phyloP scores from a whole-genome alignment of 1,140 invertebrate species.

The Zaprionus ghesquierei region DNA sequence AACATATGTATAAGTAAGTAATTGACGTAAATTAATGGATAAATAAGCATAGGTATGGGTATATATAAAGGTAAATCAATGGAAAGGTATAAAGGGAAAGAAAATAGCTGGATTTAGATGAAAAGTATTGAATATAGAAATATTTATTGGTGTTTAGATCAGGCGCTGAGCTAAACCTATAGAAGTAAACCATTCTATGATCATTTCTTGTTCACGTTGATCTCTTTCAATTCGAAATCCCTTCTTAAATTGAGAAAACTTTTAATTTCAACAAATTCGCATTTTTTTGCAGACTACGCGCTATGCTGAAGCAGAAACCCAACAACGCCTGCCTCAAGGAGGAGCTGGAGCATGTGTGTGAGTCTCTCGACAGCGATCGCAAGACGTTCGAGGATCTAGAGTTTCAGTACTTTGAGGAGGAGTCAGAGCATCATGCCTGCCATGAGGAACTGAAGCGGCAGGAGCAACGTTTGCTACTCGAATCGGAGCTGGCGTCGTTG shows the following conservation, averaged over 20 bases:
- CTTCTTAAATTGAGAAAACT: neutral
- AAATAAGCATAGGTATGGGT: no score
- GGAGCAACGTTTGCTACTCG: slow-evolving; percentile 85
- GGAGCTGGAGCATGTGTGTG: slow-evolving; percentile 85
- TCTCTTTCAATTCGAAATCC: slow-evolving; percentile 1
- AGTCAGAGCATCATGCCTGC: slow-evolving; percentile 91
- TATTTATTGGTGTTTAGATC: no score
- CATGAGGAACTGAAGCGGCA: slow-evolving; percentile 92
- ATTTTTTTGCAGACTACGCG: slow-evolving; percentile 83
- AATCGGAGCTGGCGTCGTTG: slow-evolving; percentile 60
- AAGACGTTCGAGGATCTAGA: slow-evolving; percentile 96
- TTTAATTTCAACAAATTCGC: neutral
- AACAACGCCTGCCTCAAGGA: slow-evolving; percentile 85
- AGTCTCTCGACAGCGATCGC: slow-evolving; percentile 88
- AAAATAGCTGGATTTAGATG: no score
- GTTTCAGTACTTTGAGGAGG: slow-evolving; percentile 96
- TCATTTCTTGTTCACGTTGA: no score
- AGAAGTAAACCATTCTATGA: no score
- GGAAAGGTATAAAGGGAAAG: no score
- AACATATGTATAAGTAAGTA: no score
- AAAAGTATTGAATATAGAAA: no score
- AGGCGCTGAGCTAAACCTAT: no score
- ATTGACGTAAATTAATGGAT: no score
- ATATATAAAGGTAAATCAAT: no score
- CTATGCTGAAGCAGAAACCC: slow-evolving; percentile 83